Evolutionary conservation across 2,113 vertebrate genomes (phyloP).

Genomic region (Petrocephalus zakoni): DNA sequence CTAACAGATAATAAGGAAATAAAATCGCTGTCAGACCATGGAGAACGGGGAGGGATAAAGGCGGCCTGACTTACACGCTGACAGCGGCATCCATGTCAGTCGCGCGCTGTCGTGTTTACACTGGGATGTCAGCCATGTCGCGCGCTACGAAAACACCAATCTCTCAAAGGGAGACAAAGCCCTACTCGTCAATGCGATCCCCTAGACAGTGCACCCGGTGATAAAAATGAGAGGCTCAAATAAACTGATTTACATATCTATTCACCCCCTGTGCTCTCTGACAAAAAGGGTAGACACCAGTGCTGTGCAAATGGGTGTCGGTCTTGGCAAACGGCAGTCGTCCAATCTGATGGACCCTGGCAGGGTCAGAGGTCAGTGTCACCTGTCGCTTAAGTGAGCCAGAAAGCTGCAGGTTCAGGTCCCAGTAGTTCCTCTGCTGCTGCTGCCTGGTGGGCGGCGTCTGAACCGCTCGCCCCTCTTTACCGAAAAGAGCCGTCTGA

Average conservation of each 20-base stretch:
- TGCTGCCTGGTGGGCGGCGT: not conserved
- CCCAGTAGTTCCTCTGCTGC: not conserved
- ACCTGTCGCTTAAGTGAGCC: not conserved
- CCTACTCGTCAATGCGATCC: conserved; percentile 21
- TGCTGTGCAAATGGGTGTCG: not conserved
- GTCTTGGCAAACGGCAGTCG: not conserved
- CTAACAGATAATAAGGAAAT: not conserved
- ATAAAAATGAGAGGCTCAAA: conserved; percentile 25
- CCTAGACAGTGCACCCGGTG: conserved; percentile 9
- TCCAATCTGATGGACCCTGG: not conserved
- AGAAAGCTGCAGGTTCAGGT: not conserved
- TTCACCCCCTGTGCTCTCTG: conserved; percentile 18
- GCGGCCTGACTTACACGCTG: not conserved
- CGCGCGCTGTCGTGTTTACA: not conserved
- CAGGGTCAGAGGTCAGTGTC: not conserved
- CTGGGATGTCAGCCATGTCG: not conserved
- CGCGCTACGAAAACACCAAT: not conserved
- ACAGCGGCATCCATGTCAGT: not conserved
- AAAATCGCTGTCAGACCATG: not conserved
- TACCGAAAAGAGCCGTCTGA: not conserved
- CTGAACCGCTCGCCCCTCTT: not conserved
- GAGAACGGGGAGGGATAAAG: not conserved
- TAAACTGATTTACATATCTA: conserved; percentile 32
- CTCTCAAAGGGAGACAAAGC: not conserved
- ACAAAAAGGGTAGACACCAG: not conserved